These are phyloP conservation scores for Orbicella faveolata DNA, from an alignment of 64 coral and sea anemone genomes.

Conservation along the genomic window DNA sequence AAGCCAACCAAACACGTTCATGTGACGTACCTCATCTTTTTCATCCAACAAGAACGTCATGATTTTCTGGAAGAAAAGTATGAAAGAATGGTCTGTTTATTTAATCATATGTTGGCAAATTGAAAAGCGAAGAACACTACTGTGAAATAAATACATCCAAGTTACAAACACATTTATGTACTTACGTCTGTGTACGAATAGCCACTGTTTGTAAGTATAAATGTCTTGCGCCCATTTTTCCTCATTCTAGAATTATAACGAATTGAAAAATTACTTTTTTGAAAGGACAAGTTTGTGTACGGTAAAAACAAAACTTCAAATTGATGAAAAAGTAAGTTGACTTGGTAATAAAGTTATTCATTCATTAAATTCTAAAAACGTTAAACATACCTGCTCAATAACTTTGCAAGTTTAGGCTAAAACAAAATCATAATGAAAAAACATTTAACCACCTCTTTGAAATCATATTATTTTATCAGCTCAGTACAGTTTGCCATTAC, in stretches of 20 bases:
- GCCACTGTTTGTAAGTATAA: conserved; percentile 98
- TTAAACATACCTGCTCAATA: conserved; percentile 74
- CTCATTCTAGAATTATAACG: conserved; percentile 64
- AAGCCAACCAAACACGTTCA: no score
- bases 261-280: no score
- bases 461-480: background rate
- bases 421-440: background rate
- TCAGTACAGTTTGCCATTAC: no score
- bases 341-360: background rate
- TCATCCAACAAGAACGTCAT: conserved; percentile 83
- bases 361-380: background rate
- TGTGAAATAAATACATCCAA: background rate
- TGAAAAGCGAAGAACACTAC: background rate
- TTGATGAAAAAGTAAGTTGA: no score
- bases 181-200: conserved; percentile 96
- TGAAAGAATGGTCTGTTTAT: background rate
- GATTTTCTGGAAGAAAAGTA: conserved; percentile 72
- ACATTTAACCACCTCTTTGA: background rate
- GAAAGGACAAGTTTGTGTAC: no score
- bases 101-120: background rate
- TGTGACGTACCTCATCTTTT: conserved; percentile 53
- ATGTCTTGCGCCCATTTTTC: conserved; percentile 75
- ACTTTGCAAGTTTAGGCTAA: conserved; percentile 57
- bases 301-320: no score
- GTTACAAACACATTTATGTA: background rate